Evolutionary conservation across 2,888 invertebrate genomes (phyloP), one percentile per base, ranked within the genome.

Genomic region (Cyclophora albipunctata): DNA sequence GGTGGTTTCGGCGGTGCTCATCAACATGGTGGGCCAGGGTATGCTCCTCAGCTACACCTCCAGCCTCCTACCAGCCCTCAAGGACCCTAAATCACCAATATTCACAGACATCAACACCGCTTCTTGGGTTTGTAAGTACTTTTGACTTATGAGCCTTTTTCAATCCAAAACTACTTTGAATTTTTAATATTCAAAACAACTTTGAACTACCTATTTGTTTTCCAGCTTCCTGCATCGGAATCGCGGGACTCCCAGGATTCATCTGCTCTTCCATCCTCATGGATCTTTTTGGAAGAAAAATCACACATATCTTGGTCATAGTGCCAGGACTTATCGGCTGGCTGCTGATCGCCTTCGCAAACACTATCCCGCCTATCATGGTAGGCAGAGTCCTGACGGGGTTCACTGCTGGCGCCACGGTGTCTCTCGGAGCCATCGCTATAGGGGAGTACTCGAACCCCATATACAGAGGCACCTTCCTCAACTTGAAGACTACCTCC

Each of bases 401-500:
- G 0, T 40, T 81, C 3, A 62, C 75, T 0, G 63, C 67, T 0
- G 74, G 72, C 37, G 69, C 66, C 0, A 69, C 73, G 0, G 63
- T 71, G 0, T 59, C 68, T 0, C 51, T 81, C 6, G 78, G 78
- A 49, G 75, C 78, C 1, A 66, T 83, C 0, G 66, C 75, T 2
- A 74, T 84, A 0, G 80, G 81, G 45, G 84, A 84, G 57, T 82
- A 77, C 47, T 66, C 71, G 0, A 65, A 69, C n/a, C 82, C 83
- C 0, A 63, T 64, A 33, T 64, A 76, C 45, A 66, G 84, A 54
- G 81, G 80, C 34, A 70, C 75, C 40, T 82, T 78, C 34, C 54
- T 84, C 0, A 77, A 77, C 48, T 50, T 82, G 0, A 83, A 81
- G 52, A 78, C 77, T 0, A 68, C 77, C 1, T 58, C 69, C 0